Percentiles rank a stretch among this genome's conserved stretches.
phyloP scores from a whole-genome alignment of 2,888 invertebrate genomes.

The Temnothorax rugatulus region DNA sequence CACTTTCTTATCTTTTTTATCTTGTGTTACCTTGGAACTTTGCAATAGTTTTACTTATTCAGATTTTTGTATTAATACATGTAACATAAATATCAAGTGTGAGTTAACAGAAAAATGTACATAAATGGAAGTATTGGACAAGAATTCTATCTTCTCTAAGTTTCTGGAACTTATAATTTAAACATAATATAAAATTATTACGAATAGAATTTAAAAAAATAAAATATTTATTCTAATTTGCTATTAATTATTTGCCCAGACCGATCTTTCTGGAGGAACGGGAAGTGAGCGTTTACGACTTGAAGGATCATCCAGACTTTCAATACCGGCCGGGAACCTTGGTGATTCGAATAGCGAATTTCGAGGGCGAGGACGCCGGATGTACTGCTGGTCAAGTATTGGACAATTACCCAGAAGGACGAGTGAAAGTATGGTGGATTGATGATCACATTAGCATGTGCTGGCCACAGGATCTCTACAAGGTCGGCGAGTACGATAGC shows the following conservation, averaged over 20 bases:
- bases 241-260: constrained; percentile 83
- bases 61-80: not conserved
- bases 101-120: not conserved
- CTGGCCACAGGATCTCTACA: constrained; percentile 97
- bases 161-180: not conserved
- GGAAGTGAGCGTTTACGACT: constrained; percentile 97
- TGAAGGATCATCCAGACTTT: constrained; percentile 98
- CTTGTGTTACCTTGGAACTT: not conserved
- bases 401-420: constrained; percentile 94
- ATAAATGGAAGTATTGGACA: not conserved
- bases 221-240: constrained; percentile 4
- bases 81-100: not conserved
- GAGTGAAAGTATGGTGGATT: constrained; percentile 97
- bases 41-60: not conserved
- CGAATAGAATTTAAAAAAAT: not conserved
- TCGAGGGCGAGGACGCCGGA: constrained; percentile 90
- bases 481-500: constrained; percentile 92
- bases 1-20: not conserved
- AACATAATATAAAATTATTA: not conserved
- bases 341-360: constrained; percentile 94
- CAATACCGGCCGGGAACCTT: constrained; percentile 97
- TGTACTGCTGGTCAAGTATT: constrained; percentile 96
- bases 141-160: not conserved
- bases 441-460: constrained; percentile 94
- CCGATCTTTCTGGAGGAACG: constrained; percentile 91